phyloP scores from a whole-genome alignment of 2,888 invertebrate species.

The Bruchidius siliquastri region DNA sequence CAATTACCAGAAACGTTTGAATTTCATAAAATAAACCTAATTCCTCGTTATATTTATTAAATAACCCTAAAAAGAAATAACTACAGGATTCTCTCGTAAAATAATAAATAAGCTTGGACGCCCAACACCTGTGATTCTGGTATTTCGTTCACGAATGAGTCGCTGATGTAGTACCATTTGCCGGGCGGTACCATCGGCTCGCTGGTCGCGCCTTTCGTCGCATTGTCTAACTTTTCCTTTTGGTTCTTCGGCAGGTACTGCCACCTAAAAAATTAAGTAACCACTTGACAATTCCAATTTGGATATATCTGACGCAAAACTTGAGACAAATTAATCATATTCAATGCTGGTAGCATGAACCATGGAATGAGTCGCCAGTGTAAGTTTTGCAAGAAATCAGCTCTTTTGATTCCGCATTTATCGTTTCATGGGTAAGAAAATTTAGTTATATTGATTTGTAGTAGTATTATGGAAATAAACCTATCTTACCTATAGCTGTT shows the following conservation, averaged over 20 bases:
- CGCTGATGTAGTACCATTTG: constrained; percentile 92
- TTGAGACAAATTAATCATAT: too few relatives aligned
- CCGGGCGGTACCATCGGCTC: constrained; percentile 57
- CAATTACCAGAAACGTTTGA: background rate
- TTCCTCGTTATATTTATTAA: background rate
- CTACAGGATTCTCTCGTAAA: constrained; percentile 89
- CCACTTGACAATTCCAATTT: background rate
- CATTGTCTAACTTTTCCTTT: constrained; percentile 43
- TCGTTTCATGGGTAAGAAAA: too few relatives aligned
- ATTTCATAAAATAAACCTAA: background rate
- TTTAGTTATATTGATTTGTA: background rate
- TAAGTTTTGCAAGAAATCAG: too few relatives aligned
- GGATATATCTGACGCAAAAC: background rate
- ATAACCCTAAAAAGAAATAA: constrained; percentile 3
- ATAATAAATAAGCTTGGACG: constrained; percentile 91
- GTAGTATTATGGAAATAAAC: background rate
- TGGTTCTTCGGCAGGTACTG: constrained; percentile 60
- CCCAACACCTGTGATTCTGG: constrained; percentile 73
- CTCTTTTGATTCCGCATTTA: too few relatives aligned
- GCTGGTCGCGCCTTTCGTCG: constrained; percentile 43
- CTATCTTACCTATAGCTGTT: constrained; percentile 54
- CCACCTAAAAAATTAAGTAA: constrained; percentile 48
- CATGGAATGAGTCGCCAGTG: too few relatives aligned
- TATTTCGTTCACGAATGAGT: constrained; percentile 79
- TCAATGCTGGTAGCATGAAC: too few relatives aligned